Conservation (phyloP, 2,888 invertebrate genomes). For the Argyresthia goedartella region DNA sequence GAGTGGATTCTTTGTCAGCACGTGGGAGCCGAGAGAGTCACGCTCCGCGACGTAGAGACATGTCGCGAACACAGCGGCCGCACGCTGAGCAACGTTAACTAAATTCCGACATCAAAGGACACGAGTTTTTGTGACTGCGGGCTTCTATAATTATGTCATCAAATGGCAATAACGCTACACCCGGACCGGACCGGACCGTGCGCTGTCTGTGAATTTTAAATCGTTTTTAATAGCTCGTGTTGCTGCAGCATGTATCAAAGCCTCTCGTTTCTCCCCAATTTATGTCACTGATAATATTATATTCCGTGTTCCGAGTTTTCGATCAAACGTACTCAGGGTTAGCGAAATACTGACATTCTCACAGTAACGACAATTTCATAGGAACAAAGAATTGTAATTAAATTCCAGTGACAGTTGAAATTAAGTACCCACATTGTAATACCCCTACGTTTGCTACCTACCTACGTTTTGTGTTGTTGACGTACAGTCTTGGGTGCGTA, state of each 20-base stretch:
- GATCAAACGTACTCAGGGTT: too few relatives aligned
- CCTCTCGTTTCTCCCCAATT: slow-evolving; percentile 34
- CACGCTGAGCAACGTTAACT: slow-evolving; percentile 19
- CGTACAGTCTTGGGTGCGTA: slow-evolving; percentile 39
- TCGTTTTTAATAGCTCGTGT: slow-evolving; percentile 54
- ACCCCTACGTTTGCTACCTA: slow-evolving; percentile 1
- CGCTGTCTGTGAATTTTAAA: slow-evolving; percentile 68
- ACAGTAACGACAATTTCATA: slow-evolving; percentile 9
- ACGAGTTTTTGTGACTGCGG: slow-evolving; percentile 35
- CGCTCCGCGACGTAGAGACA: background rate
- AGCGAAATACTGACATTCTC: background rate
- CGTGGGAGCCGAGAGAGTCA: background rate
- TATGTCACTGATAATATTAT: slow-evolving; percentile 10
- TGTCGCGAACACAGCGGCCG: slow-evolving; percentile 1
- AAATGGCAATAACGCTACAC: slow-evolving; percentile 45
- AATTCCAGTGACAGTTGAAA: slow-evolving; percentile 31
- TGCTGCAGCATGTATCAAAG: slow-evolving; percentile 35
- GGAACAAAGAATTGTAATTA: slow-evolving; percentile 45
- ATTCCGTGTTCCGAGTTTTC: too few relatives aligned
- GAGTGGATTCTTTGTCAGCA: background rate
- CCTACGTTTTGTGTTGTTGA: slow-evolving; percentile 24
- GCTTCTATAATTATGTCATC: slow-evolving; percentile 54
- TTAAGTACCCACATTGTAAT: slow-evolving; percentile 9
- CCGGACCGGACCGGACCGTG: slow-evolving; percentile 35
- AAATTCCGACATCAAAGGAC: slow-evolving; percentile 46